A percentile compares a stretch with the other conserved stretches of the same genome.
These are phyloP conservation scores for Ephialtes manifestator DNA, from an alignment of 2,888 invertebrate species.

Conservation along the genomic window DNA sequence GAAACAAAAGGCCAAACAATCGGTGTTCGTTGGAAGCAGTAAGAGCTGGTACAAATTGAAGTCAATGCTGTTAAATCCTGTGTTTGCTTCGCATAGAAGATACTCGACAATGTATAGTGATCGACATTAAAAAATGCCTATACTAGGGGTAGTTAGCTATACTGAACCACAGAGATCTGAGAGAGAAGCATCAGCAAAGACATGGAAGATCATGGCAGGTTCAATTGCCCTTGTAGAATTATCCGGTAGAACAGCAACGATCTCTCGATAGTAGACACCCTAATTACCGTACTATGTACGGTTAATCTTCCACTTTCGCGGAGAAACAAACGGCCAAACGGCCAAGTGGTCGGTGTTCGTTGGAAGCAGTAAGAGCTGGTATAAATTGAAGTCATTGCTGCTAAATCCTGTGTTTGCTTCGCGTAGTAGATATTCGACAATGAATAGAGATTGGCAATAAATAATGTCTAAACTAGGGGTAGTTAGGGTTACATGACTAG, in stretches of 20 bases:
- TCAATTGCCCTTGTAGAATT: too few relatives aligned
- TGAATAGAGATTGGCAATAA: neutral
- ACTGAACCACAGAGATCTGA: too few relatives aligned
- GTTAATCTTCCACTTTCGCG: neutral
- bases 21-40: neutral
- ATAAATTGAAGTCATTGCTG: neutral
- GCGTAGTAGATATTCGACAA: neutral
- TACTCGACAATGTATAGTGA: neutral
- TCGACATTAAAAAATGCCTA: neutral
- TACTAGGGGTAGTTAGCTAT: too few relatives aligned
- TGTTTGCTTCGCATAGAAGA: neutral
- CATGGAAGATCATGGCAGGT: too few relatives aligned
- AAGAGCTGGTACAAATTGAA: neutral
- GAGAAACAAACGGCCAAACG: neutral
- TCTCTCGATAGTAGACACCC: constrained; percentile 21
- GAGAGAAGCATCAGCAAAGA: too few relatives aligned
- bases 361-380: neutral
- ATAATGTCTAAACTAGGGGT: neutral
- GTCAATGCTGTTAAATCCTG: neutral
- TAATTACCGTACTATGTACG: constrained; percentile 12
- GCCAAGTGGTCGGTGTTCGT: neutral
- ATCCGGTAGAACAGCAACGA: too few relatives aligned
- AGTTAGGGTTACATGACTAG: constrained; percentile 11
- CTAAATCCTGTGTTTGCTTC: neutral
- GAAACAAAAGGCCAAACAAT: neutral